phyloP scores from a whole-genome alignment of 2,888 invertebrate genomes.

The Plagodis pulveraria region DNA sequence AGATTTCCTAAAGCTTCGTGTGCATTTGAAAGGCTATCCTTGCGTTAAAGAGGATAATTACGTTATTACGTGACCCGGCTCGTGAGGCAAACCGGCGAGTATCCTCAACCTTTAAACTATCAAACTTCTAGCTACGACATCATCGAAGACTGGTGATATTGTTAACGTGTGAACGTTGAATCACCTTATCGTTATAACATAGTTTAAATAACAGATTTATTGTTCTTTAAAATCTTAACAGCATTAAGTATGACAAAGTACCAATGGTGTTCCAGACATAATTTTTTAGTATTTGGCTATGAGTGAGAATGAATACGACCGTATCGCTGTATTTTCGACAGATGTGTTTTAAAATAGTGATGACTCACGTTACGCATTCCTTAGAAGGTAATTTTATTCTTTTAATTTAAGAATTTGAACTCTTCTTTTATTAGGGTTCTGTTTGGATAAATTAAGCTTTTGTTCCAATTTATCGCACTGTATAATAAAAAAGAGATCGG shows the following conservation, averaged over 20 bases:
- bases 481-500: conserved; percentile 15
- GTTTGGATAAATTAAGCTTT: conserved; percentile 28
- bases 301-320: conserved; percentile 12
- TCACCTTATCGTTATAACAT: conserved; percentile 13
- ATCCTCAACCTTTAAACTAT: conserved; percentile 79
- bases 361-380: conserved; percentile 60
- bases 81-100: conserved; percentile 56
- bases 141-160: conserved; percentile 43
- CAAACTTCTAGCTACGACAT: conserved; percentile 49
- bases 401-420: conserved; percentile 35
- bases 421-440: conserved; percentile 42
- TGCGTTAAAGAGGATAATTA: conserved; percentile 51
- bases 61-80: conserved; percentile 60
- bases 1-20: conserved; percentile 44
- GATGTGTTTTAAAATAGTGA: conserved; percentile 52
- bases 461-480: conserved; percentile 9
- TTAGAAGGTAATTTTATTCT: conserved; percentile 41
- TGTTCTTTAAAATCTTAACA: not conserved
- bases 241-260: conserved; percentile 1
- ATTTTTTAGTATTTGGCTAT: not conserved
- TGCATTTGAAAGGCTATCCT: conserved; percentile 55
- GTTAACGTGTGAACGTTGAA: conserved; percentile 6
- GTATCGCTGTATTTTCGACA: conserved; percentile 32
- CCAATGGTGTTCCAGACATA: conserved; percentile 1
- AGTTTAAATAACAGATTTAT: not conserved